A percentile compares a stretch with the other conserved stretches of the same genome.
Conservation (phyloP, 23 tunicate species). For the Corella eumyota region DNA sequence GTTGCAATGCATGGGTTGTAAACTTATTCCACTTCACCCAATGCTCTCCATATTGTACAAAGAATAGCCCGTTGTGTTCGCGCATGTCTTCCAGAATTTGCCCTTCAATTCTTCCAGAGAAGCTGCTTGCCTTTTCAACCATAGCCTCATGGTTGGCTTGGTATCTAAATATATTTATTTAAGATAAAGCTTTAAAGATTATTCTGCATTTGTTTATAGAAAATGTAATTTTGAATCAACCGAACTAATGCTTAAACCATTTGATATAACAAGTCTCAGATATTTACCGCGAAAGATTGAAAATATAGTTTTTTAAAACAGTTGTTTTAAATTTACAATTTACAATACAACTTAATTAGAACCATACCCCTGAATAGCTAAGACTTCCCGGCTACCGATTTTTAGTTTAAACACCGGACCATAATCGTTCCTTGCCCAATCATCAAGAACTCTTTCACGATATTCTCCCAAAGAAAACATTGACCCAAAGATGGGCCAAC, state of each 20-base stretch:
- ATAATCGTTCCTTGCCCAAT: slow-evolving; percentile 1
- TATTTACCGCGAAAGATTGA: too few relatives aligned
- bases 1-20: not conserved
- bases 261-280: too few relatives aligned
- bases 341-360: too few relatives aligned
- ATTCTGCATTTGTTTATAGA: too few relatives aligned
- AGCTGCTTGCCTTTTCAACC: not conserved
- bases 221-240: too few relatives aligned
- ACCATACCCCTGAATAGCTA: slow-evolving; percentile 1
- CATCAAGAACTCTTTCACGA: not conserved
- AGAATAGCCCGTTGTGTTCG: slow-evolving; percentile 1
- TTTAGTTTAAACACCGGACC: slow-evolving; percentile 1
- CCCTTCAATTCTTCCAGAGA: not conserved
- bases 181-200: too few relatives aligned
- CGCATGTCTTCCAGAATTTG: not conserved
- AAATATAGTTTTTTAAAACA: too few relatives aligned
- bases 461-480: not conserved
- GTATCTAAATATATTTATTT: not conserved
- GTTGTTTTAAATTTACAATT: too few relatives aligned
- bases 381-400: not conserved
- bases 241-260: too few relatives aligned
- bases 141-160: slow-evolving; percentile 5
- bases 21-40: slow-evolving; percentile 5
- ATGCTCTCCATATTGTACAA: not conserved
- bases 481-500: slow-evolving; percentile 2